phyloP scores from a whole-genome alignment of 1,140 invertebrate genomes.

The Drosophila oshimai region DNA sequence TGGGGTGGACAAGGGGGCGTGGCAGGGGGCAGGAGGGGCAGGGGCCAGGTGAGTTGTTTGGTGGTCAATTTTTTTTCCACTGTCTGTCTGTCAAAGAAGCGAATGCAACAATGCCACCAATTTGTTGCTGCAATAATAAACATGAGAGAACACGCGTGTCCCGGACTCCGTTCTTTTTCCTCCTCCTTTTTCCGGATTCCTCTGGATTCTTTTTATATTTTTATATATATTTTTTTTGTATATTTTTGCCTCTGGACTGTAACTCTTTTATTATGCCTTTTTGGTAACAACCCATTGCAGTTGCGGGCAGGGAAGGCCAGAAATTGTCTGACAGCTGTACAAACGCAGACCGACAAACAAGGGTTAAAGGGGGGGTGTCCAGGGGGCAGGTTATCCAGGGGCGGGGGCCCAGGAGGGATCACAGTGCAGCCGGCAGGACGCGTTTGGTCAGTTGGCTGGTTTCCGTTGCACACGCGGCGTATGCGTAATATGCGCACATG shows the following conservation, averaged over 20 bases:
- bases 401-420: not conserved
- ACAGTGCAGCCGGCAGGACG: conserved; percentile 51
- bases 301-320: conserved; percentile 29
- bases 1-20: not conserved
- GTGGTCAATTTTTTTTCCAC: conserved; percentile 43
- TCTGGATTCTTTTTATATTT: not conserved
- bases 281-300: conserved; percentile 23
- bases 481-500: conserved; percentile 68
- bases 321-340: conserved; percentile 66
- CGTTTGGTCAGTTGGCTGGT: conserved; percentile 74
- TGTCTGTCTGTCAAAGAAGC: conserved; percentile 23
- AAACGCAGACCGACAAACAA: conserved; percentile 65
- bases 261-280: conserved; percentile 2
- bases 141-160: conserved; percentile 65
- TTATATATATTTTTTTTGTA: not conserved
- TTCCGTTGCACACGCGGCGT: conserved; percentile 72
- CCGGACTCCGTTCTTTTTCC: conserved; percentile 7
- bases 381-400: not conserved
- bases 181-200: not conserved
- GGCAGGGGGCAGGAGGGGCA: conserved; percentile 4
- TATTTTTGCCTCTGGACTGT: not conserved
- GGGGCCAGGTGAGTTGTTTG: conserved; percentile 68
- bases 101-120: conserved; percentile 37
- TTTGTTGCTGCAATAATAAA: conserved; percentile 61
- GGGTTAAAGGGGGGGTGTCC: not conserved